phyloP scores from a whole-genome alignment of 2,113 vertebrate genomes.

The Tringa solitaria region DNA sequence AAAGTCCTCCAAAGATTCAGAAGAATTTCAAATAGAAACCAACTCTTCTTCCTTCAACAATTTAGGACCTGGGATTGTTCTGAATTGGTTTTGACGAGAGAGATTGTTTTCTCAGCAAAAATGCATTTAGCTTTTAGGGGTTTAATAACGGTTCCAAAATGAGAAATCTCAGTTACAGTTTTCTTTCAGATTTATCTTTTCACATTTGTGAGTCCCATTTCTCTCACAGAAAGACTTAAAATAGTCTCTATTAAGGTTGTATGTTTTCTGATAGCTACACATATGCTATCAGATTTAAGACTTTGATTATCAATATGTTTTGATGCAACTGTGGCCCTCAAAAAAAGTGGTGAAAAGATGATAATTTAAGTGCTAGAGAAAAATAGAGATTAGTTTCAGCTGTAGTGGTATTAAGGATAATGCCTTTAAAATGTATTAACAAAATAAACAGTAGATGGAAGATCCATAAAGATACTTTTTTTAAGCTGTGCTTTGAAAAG shows the following conservation, averaged over 20 bases:
- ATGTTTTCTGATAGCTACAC: not conserved
- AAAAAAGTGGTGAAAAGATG: not conserved
- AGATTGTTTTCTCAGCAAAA: constrained; percentile 14
- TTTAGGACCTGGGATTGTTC: not conserved
- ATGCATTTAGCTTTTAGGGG: not conserved
- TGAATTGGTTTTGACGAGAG: not conserved
- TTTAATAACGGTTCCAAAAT: not conserved
- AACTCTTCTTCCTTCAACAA: not conserved
- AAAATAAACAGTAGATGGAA: not conserved
- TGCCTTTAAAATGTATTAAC: not conserved
- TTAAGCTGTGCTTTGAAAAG: not conserved
- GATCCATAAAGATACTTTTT: not conserved
- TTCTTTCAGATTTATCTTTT: not conserved
- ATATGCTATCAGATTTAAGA: not conserved
- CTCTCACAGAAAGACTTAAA: not conserved
- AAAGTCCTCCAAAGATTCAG: not conserved
- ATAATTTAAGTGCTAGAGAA: not conserved
- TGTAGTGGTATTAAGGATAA: not conserved
- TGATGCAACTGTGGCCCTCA: not conserved
- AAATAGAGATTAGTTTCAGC: not conserved
- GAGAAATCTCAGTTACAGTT: not conserved
- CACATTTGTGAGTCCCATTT: not conserved
- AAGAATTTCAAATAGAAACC: not conserved
- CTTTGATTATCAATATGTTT: not conserved
- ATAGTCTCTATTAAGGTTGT: not conserved